Percentiles rank a stretch among this genome's conserved stretches.
Conservation (phyloP, 2,797 vertebrate genomes). For the Podarcis siculus region DNA sequence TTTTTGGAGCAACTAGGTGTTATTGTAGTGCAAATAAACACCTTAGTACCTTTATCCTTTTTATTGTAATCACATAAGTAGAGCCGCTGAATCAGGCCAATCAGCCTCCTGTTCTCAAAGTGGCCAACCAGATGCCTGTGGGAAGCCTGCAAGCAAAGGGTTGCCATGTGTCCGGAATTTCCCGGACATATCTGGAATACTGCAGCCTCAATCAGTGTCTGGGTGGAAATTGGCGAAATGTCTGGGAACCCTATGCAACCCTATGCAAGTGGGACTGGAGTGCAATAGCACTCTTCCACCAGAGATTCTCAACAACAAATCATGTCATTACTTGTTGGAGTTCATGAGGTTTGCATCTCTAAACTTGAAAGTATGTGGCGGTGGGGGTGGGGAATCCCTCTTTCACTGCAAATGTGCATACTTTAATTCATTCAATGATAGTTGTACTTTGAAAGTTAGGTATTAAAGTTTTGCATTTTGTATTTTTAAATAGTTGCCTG, state of each 20-base stretch:
- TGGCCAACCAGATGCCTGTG: too few species aligned
- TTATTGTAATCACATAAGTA: neutral
- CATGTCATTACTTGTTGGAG: neutral
- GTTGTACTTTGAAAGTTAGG: neutral
- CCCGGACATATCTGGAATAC: too few species aligned
- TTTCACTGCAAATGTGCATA: neutral
- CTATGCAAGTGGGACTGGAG: too few species aligned
- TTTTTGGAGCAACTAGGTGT: neutral
- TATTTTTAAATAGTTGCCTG: neutral
- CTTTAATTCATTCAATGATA: neutral
- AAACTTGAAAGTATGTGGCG: neutral
- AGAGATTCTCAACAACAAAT: neutral
- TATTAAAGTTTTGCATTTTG: neutral
- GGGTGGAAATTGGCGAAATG: too few species aligned
- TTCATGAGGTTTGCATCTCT: neutral
- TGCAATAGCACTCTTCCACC: too few species aligned
- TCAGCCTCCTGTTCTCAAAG: too few species aligned
- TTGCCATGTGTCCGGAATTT: too few species aligned
- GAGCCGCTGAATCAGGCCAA: too few species aligned
- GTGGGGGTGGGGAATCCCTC: neutral
- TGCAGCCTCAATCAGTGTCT: too few species aligned
- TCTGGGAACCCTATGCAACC: too few species aligned
- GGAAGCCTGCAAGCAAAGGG: too few species aligned
- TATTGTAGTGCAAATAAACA: neutral
- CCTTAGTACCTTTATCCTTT: neutral